Percentiles rank a stretch among this genome's conserved stretches.
These are phyloP conservation scores for Odocoileus virginianus DNA, from an alignment of 2,113 vertebrate genomes.

Conservation along the genomic window DNA sequence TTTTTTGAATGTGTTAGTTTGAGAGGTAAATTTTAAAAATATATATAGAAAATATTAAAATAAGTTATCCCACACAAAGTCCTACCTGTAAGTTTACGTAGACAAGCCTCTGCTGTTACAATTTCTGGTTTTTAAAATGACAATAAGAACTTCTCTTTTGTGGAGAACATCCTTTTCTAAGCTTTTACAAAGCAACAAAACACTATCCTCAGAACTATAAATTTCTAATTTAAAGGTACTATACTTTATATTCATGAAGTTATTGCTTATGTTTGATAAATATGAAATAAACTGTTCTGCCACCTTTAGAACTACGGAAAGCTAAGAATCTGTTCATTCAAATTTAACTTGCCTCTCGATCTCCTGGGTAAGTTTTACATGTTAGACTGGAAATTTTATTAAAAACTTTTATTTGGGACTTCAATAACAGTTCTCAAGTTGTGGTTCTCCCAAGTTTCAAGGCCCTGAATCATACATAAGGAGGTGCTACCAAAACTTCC, in stretches of 20 bases:
- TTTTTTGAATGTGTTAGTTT: not conserved
- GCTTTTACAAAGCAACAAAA: not conserved
- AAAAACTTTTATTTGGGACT: not conserved
- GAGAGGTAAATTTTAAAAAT: not conserved
- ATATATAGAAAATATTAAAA: not conserved
- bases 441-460: not conserved
- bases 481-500: not conserved
- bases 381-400: not conserved
- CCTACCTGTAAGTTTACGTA: not conserved
- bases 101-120: not conserved
- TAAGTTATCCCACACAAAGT: not conserved
- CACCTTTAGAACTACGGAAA: not conserved
- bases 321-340: not conserved
- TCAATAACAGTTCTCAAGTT: not conserved
- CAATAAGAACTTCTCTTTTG: not conserved
- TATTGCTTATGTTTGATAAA: not conserved
- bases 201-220: not conserved
- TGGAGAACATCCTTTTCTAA: not conserved
- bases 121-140: not conserved
- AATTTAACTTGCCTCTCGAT: not conserved
- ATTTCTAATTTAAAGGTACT: constrained; percentile 1
- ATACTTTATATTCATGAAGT: not conserved
- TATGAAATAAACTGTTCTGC: not conserved
- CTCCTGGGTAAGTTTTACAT: not conserved
- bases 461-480: not conserved